phyloP scores from a whole-genome alignment of 1,140 invertebrate genomes.

The Bradysia coprophila region DNA sequence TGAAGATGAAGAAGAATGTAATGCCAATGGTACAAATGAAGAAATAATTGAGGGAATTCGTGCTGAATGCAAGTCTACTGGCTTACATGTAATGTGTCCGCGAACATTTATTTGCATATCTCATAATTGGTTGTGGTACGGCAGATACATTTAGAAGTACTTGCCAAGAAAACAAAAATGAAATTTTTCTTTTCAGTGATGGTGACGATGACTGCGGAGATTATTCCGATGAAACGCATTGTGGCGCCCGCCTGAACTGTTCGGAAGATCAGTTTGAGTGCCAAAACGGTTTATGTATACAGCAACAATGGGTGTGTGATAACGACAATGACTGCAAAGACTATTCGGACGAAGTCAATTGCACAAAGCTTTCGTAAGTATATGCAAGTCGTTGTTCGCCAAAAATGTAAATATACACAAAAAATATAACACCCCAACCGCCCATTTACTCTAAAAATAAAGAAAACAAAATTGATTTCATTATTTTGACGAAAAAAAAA shows the following conservation, averaged over 20 bases:
- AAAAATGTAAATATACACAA: background rate
- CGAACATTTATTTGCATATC: constrained; percentile 52
- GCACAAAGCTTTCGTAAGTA: constrained; percentile 45
- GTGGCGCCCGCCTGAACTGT: constrained; percentile 38
- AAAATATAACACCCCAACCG: background rate
- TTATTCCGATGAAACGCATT: constrained; percentile 63
- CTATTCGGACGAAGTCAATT: constrained; percentile 57
- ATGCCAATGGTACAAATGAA: constrained; percentile 28
- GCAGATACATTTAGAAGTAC: constrained; percentile 24
- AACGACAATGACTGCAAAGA: constrained; percentile 67
- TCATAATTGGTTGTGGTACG: constrained; percentile 57
- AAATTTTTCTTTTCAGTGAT: constrained; percentile 5
- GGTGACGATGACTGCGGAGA: constrained; percentile 66
- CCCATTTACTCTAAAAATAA: no score
- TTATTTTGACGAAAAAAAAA: no score
- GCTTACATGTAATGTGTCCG: constrained; percentile 43
- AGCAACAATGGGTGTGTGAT: constrained; percentile 57
- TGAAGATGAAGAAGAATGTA: constrained; percentile 50
- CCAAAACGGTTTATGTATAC: constrained; percentile 63
- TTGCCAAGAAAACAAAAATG: background rate
- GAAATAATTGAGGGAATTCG: constrained; percentile 25
- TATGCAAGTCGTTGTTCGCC: background rate
- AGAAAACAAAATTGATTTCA: no score
- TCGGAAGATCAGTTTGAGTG: constrained; percentile 60
- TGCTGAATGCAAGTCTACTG: constrained; percentile 32